A percentile compares a stretch with the other conserved stretches of the same genome.
phyloP scores from a whole-genome alignment of 37 sponge, comb jelly and placozoan genomes.

The Lycopodina hypogea region DNA sequence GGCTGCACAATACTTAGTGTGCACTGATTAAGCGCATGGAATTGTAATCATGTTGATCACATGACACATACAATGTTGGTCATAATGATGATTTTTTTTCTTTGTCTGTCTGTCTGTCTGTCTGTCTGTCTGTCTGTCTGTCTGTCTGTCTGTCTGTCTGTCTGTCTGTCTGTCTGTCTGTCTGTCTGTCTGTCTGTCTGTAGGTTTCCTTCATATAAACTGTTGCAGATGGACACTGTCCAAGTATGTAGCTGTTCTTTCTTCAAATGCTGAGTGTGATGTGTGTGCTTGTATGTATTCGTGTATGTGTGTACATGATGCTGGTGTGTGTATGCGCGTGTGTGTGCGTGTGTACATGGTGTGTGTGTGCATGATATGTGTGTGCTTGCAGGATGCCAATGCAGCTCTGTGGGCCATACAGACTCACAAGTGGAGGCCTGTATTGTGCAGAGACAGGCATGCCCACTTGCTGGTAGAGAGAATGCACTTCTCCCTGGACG shows the following conservation, averaged over 20 bases:
- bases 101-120: no score
- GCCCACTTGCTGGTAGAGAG: slow-evolving; percentile 72
- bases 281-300: no score
- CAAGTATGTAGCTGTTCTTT: slow-evolving; percentile 16
- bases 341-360: no score
- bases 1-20: no score
- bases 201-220: slow-evolving; percentile 64
- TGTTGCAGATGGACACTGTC: slow-evolving; percentile 39
- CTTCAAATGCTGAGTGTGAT: no score
- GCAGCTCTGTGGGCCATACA: slow-evolving; percentile 55
- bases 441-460: slow-evolving; percentile 62
- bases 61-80: background rate
- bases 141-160: background rate
- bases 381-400: slow-evolving; percentile 45
- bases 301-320: no score
- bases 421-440: slow-evolving; percentile 53
- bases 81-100: no score
- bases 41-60: no score
- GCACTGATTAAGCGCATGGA: no score
- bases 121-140: slow-evolving; percentile 25
- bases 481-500: slow-evolving; percentile 21
- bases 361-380: no score
- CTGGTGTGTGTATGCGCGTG: no score
- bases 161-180: slow-evolving; percentile 53
- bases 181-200: background rate